phyloP scores from a whole-genome alignment of 2,113 vertebrate species.

The Synodontis membranacea region DNA sequence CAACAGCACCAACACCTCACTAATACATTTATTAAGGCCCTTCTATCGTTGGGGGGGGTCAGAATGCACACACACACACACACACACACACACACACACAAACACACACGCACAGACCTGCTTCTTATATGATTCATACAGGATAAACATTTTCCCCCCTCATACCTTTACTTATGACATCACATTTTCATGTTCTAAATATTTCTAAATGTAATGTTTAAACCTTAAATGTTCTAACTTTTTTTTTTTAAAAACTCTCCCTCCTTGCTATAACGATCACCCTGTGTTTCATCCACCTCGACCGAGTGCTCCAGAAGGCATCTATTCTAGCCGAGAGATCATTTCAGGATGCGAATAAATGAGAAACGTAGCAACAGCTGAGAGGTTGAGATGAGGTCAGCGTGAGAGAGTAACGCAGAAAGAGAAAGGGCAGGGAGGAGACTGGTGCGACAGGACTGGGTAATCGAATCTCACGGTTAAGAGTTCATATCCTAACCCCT shows the following conservation, averaged over 20 bases:
- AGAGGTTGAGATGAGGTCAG: constrained; percentile 29
- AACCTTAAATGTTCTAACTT: not conserved
- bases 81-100: not conserved
- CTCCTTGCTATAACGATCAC: not conserved
- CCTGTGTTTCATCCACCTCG: not conserved
- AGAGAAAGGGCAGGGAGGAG: constrained; percentile 19
- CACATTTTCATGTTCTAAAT: not conserved
- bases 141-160: not conserved
- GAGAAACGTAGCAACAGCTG: constrained; percentile 38
- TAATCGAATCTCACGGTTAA: constrained; percentile 65
- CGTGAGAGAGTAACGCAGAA: not conserved
- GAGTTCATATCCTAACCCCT: constrained; percentile 85
- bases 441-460: constrained; percentile 61
- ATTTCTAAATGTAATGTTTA: not conserved
- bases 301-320: not conserved
- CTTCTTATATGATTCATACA: not conserved
- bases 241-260: not conserved
- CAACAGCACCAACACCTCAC: constrained; percentile 27
- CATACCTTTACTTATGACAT: not conserved
- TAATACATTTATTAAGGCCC: constrained; percentile 8
- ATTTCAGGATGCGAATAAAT: constrained; percentile 33
- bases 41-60: not conserved
- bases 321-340: not conserved
- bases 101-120: not conserved
- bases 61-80: constrained; percentile 26